Evolutionary conservation across 2,888 invertebrate genomes (phyloP).

Genomic region (Amiota mariae): DNA sequence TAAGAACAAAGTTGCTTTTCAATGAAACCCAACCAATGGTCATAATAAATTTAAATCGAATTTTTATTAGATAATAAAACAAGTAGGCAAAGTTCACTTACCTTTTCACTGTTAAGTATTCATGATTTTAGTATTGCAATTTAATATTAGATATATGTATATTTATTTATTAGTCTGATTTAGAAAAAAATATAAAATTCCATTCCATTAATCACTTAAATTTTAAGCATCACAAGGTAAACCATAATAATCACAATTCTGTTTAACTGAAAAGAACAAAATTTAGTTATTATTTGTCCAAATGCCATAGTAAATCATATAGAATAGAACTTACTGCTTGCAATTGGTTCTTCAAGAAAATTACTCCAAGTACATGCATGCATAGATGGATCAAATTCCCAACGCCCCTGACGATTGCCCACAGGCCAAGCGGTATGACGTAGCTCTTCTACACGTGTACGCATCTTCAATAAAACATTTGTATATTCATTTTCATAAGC

Average conservation of each 20-base stretch:
- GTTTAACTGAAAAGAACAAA: background rate
- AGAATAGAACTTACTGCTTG: slow-evolving; percentile 34
- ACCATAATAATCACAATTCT: slow-evolving; percentile 49
- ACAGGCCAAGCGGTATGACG: slow-evolving; percentile 73
- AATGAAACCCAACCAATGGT: no score
- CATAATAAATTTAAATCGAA: no score
- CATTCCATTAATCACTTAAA: background rate
- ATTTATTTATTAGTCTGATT: no score
- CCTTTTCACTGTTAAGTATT: no score
- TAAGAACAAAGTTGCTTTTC: no score
- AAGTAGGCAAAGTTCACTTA: no score
- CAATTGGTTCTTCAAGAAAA: slow-evolving; percentile 55
- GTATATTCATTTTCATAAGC: slow-evolving; percentile 46
- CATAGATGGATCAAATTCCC: slow-evolving; percentile 74
- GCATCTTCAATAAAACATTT: slow-evolving; percentile 63
- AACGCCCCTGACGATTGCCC: slow-evolving; percentile 73
- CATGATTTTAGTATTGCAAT: no score
- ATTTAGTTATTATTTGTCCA: background rate
- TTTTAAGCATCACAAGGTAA: slow-evolving; percentile 47
- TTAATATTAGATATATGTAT: no score
- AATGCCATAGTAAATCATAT: slow-evolving; percentile 20
- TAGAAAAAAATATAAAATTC: no score
- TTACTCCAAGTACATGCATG: slow-evolving; percentile 77
- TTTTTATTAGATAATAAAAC: no score
- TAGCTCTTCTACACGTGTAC: slow-evolving; percentile 72